Percentiles rank a stretch among this genome's conserved stretches.
Conservation (phyloP, 2,797 vertebrate genomes). For the Lutjanus argentimaculatus region DNA sequence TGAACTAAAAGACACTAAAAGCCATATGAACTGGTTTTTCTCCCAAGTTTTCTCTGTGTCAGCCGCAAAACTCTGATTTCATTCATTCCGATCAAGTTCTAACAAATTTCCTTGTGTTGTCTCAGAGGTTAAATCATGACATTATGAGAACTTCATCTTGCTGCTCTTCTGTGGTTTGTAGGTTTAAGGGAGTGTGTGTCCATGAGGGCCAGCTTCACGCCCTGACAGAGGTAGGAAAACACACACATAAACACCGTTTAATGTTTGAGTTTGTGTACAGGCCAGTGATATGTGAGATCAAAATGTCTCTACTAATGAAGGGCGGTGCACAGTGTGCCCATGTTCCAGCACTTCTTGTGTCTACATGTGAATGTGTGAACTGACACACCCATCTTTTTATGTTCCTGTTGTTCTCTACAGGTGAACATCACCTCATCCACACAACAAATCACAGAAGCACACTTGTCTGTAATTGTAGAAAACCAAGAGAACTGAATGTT, state of each 20-base stretch:
- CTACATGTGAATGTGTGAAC: background rate
- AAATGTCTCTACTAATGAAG: conserved; percentile 41
- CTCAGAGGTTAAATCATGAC: background rate
- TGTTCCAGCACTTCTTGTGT: background rate
- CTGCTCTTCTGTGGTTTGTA: conserved; percentile 69
- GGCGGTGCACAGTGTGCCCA: background rate
- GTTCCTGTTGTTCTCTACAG: conserved; percentile 29
- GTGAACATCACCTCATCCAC: conserved; percentile 45
- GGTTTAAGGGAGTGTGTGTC: conserved; percentile 99
- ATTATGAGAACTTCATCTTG: background rate
- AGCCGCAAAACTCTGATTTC: background rate
- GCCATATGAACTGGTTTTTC: background rate
- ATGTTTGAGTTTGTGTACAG: conserved; percentile 17
- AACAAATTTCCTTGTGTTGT: background rate
- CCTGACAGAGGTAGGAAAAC: conserved; percentile 94
- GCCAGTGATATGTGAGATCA: conserved; percentile 29
- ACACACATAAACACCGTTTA: conserved; percentile 25
- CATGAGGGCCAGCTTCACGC: conserved; percentile 98
- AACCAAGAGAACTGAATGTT: conserved; percentile 54
- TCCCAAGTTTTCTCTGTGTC: background rate
- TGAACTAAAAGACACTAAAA: background rate
- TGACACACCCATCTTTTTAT: background rate
- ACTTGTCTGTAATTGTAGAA: conserved; percentile 62
- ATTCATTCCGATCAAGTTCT: background rate
- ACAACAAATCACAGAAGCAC: conserved; percentile 23